phyloP scores from a whole-genome alignment of 2,113 vertebrate genomes.

The Odontophorus gujanensis region DNA sequence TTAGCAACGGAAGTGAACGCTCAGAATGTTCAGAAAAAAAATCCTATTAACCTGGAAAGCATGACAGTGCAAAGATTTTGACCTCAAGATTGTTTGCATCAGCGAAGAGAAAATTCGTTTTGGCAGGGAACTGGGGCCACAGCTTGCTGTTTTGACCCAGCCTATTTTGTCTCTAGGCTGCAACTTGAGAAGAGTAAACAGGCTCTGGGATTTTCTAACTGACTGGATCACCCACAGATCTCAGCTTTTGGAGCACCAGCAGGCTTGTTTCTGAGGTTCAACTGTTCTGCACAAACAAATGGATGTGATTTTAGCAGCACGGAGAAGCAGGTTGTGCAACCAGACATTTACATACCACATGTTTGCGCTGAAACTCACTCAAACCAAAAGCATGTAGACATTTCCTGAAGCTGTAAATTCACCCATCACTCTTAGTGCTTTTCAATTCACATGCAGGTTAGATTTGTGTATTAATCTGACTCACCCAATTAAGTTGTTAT shows the following conservation, averaged over 20 bases:
- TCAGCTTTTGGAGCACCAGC: accelerated
- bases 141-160: neutral
- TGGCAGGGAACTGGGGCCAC: neutral
- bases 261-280: neutral
- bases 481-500: neutral
- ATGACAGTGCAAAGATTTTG: accelerated
- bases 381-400: neutral
- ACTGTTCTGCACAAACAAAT: neutral
- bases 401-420: conserved; percentile 49
- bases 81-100: neutral
- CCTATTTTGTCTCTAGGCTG: neutral
- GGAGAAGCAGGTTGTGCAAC: neutral
- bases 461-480: conserved; percentile 4
- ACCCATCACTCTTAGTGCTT: neutral
- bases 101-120: neutral
- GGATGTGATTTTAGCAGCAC: neutral
- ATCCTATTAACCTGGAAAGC: neutral
- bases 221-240: neutral
- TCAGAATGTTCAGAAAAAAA: neutral
- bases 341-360: neutral
- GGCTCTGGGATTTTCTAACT: accelerated
- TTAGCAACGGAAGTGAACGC: neutral
- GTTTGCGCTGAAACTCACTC: neutral
- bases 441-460: neutral
- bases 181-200: neutral